phyloP scores from a whole-genome alignment of 2,113 vertebrate species.

The Myocastor coypus region DNA sequence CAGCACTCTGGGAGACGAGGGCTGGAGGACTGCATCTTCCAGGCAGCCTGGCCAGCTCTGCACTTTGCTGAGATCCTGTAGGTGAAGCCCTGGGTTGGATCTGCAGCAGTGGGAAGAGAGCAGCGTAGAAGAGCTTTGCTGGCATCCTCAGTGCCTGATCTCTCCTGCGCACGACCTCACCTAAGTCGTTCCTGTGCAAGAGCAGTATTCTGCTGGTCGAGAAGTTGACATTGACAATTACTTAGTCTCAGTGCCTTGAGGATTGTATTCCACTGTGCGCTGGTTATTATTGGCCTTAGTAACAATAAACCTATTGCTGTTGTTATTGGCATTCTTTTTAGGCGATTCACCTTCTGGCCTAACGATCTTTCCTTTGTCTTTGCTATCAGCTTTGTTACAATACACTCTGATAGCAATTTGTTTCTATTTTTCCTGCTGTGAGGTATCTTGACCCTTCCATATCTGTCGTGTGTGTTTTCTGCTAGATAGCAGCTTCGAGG shows the following conservation, averaged over 20 bases:
- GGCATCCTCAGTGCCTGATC: not conserved
- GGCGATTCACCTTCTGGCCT: not conserved
- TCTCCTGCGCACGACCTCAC: not conserved
- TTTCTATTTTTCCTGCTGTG: not conserved
- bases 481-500: not conserved
- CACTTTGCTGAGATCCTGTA: not conserved
- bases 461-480: not conserved
- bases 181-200: not conserved
- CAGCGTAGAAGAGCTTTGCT: not conserved
- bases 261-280: not conserved
- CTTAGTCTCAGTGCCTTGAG: not conserved
- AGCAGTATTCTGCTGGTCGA: not conserved
- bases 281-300: not conserved
- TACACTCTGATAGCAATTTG: not conserved
- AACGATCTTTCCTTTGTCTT: not conserved
- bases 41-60: not conserved
- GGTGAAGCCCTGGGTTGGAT: not conserved
- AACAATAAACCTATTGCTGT: rapidly evolving
- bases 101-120: not conserved
- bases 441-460: not conserved
- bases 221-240: not conserved
- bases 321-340: not conserved
- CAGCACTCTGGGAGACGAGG: not conserved
- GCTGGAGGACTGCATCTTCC: not conserved
- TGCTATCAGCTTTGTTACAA: not conserved